phyloP scores from a whole-genome alignment of 2,113 vertebrate genomes.

The Saimiri boliviensis region DNA sequence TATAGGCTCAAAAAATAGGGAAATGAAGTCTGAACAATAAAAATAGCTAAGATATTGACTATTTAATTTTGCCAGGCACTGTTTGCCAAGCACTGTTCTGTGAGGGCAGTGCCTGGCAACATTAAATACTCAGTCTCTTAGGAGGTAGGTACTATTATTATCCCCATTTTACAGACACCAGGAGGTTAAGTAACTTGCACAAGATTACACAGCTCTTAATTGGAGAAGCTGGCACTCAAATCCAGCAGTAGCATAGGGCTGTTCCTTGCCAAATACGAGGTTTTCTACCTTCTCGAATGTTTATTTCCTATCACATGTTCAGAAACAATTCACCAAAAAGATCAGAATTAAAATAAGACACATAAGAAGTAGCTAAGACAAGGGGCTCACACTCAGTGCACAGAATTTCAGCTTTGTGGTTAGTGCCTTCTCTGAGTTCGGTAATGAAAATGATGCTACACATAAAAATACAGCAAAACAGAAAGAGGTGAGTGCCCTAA shows the following conservation, averaged over 20 bases:
- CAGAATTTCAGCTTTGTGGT: neutral
- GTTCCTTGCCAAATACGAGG: neutral
- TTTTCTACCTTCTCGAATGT: neutral
- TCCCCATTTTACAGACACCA: neutral
- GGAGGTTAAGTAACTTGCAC: neutral
- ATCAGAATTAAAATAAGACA: neutral
- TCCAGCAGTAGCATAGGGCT: neutral
- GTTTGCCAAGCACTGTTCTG: neutral
- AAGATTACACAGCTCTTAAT: neutral
- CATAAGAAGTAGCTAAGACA: neutral
- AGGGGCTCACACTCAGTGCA: too few species aligned
- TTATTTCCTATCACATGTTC: neutral
- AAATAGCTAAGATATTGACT: neutral
- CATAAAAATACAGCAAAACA: neutral
- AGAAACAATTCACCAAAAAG: neutral
- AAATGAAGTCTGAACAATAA: neutral
- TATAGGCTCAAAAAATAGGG: neutral
- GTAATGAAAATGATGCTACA: neutral
- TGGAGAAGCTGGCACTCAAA: neutral
- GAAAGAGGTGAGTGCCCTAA: neutral
- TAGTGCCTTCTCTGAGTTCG: neutral
- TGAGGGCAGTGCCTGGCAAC: neutral
- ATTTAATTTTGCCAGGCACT: neutral
- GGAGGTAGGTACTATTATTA: neutral
- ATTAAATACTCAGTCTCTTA: neutral